These are phyloP conservation scores for Ophion costatus DNA, from an alignment of 2,888 invertebrate species.

Conservation along the genomic window DNA sequence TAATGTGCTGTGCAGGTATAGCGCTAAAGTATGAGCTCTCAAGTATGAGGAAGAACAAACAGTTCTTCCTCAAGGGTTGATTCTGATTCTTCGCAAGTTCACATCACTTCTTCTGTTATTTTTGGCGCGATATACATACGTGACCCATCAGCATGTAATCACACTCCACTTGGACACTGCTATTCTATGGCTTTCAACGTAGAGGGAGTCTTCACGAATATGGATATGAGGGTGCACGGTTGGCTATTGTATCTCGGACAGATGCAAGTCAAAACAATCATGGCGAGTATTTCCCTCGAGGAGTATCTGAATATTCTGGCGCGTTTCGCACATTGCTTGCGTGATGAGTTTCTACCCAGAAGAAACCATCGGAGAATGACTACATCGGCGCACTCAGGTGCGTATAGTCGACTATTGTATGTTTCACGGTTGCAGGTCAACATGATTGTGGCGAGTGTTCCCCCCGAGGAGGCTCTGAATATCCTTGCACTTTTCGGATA, in stretches of 20 bases:
- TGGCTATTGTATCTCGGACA: no score
- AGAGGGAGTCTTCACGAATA: no score
- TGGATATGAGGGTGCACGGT: no score
- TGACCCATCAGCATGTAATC: no score
- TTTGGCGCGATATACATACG: no score
- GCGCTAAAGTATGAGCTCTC: no score
- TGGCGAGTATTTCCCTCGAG: not conserved
- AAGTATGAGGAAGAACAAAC: no score
- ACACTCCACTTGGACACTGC: no score
- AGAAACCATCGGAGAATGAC: not conserved
- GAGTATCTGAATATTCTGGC: not conserved
- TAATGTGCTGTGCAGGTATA: not conserved
- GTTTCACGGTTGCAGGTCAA: not conserved
- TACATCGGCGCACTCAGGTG: not conserved
- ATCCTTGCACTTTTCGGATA: slow-evolving; percentile 15
- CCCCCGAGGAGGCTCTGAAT: not conserved
- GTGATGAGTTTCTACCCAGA: not conserved
- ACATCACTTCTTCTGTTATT: no score
- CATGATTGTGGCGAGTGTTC: not conserved
- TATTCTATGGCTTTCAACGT: no score
- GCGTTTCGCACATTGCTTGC: not conserved
- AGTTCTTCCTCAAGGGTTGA: no score
- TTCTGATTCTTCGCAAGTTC: no score
- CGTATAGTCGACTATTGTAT: not conserved
- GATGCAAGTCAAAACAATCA: not conserved